These are phyloP conservation scores for Acropternis orthonyx DNA, from an alignment of 2,797 vertebrate species.

Conservation along the genomic window DNA sequence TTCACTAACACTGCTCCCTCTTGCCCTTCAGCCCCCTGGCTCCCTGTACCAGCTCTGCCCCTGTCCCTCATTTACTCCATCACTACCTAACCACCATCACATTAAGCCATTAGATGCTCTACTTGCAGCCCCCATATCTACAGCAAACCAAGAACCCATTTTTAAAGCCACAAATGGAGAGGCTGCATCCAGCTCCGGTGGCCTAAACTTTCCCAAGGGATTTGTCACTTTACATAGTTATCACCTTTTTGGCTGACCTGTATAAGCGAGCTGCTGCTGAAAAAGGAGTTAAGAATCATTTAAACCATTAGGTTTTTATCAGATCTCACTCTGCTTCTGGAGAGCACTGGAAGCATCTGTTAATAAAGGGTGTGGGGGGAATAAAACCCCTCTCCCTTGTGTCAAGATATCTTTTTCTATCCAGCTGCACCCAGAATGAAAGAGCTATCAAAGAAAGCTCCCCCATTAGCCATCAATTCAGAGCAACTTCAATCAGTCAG, in stretches of 20 bases:
- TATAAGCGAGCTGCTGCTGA: neutral
- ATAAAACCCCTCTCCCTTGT: constrained; percentile 3
- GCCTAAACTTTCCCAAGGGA: neutral
- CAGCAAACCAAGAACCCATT: neutral
- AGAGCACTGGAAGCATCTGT: constrained; percentile 64
- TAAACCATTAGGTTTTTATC: constrained; percentile 59
- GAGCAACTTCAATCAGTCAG: constrained; percentile 72
- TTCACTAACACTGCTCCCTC: neutral
- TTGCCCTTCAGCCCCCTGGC: neutral
- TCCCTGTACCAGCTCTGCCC: neutral
- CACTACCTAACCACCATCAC: neutral
- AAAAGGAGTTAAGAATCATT: constrained; percentile 51
- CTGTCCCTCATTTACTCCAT: neutral
- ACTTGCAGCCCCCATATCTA: neutral
- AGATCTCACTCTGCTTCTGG: constrained; percentile 43
- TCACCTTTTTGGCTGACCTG: neutral
- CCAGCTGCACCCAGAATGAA: constrained; percentile 65
- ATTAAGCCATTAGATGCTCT: neutral
- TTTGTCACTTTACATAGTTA: neutral
- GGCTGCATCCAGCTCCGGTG: neutral
- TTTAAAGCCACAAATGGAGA: neutral
- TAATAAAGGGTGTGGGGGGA: constrained; percentile 35
- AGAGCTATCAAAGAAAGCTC: constrained; percentile 65
- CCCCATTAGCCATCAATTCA: constrained; percentile 68
- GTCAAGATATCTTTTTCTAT: constrained; percentile 52